phyloP scores from a whole-genome alignment of 2,797 vertebrate genomes.

The Ispidina lecontei region DNA sequence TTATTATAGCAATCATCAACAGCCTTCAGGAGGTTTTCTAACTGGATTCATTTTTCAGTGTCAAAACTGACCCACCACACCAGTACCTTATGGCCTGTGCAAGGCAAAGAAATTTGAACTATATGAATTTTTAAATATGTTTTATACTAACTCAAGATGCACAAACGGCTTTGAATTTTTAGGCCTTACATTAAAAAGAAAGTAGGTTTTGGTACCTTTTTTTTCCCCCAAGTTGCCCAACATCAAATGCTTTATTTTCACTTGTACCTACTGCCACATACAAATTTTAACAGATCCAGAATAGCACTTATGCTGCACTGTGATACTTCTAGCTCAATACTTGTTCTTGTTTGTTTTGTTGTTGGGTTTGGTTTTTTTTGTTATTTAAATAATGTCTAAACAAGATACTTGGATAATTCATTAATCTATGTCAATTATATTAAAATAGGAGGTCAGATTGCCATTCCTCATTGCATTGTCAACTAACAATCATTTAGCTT shows the following conservation, averaged over 20 bases:
- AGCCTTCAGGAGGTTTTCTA: constrained; percentile 84
- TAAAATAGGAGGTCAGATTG: neutral
- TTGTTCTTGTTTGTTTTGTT: neutral
- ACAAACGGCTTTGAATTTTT: constrained; percentile 72
- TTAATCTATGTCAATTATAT: neutral
- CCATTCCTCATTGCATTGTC: neutral
- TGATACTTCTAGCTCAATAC: neutral
- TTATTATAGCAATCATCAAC: constrained; percentile 86
- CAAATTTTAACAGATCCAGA: neutral
- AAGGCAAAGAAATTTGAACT: constrained; percentile 79
- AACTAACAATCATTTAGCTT: neutral
- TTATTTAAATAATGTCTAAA: neutral
- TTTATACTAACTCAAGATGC: constrained; percentile 77
- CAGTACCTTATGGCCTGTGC: constrained; percentile 77
- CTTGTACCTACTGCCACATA: neutral
- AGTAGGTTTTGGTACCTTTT: constrained; percentile 5
- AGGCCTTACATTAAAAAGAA: constrained; percentile 65
- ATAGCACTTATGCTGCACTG: neutral
- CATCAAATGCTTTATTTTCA: constrained; percentile 22
- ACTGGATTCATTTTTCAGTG: constrained; percentile 87
- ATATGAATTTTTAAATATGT: constrained; percentile 82
- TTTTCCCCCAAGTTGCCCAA: neutral
- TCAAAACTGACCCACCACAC: constrained; percentile 82
- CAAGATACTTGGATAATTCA: neutral
- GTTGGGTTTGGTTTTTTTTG: neutral